phyloP scores from a whole-genome alignment of 2,888 invertebrate genomes.

The Pecten maximus region DNA sequence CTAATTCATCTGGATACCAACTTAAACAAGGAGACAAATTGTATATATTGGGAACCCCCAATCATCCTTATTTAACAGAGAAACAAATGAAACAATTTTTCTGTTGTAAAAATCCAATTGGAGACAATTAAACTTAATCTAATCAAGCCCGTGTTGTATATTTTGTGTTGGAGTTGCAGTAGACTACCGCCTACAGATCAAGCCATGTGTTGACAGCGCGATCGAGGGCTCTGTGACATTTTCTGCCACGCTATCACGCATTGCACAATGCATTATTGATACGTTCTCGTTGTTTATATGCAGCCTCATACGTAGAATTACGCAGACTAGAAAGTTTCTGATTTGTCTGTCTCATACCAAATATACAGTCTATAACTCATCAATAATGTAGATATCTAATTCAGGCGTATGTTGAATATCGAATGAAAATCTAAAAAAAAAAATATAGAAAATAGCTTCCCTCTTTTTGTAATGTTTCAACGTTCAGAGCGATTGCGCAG shows the following conservation, averaged over 20 bases:
- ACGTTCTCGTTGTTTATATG: background rate
- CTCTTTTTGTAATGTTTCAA: background rate
- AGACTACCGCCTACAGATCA: background rate
- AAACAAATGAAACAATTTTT: background rate
- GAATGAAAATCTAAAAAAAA: background rate
- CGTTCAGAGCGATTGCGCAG: background rate
- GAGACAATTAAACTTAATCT: background rate
- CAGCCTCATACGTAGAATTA: background rate
- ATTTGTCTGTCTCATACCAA: background rate
- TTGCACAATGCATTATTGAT: background rate
- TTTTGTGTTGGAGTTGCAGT: background rate
- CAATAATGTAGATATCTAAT: slow-evolving; percentile 3
- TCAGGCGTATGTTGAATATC: background rate
- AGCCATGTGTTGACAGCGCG: background rate
- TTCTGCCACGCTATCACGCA: background rate
- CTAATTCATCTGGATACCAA: background rate
- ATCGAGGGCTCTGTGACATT: background rate
- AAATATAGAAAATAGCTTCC: background rate
- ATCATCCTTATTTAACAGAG: background rate
- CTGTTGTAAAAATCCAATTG: background rate
- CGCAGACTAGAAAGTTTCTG: background rate
- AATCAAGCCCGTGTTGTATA: background rate
- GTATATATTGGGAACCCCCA: background rate
- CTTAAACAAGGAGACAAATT: background rate
- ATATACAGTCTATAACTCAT: background rate